Base-by-base conservation (phyloP, 2,113 vertebrate genomes). In the Herpetotheres cachinnans region DNA sequence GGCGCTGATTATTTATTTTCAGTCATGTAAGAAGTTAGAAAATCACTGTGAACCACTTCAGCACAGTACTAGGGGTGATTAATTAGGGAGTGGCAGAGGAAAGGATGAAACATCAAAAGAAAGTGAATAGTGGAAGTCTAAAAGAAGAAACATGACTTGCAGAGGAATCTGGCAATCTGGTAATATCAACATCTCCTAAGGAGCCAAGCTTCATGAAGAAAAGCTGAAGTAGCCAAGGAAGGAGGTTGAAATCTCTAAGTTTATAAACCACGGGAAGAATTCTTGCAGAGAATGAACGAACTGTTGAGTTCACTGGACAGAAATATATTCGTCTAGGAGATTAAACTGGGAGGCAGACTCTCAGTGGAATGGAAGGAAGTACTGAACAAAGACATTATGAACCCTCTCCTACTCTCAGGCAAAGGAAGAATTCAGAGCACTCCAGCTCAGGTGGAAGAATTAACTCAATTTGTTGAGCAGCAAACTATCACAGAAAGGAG, bases 41-140 rank as follows among this genome's bases (percentile, higher is more conserved):
- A 56, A 86, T n/a, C 24, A 21, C 25, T 54, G 59, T 44, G 69
- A 89, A 71, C 10, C 42, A 82, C 52, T 91, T 84, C 52, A 78
- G 61, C 65, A 59, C 27, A 62, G 32, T 54, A 54, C 42, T 47
- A 46, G 32, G 10, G 32, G 20, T 86, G 80, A 93, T 94, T 89
- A 93, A 93, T 20, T 56, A 67, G 61, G 73, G 86, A 91, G 73
- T 56, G 73, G 81, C 81, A 91, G 47, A 89, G 77, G 52, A 96
- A 94, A 89, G 26, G 52, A 81, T 93, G 73, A 94, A 94, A 91
- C 72, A 94, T 74, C 42, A 74, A 47, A 95, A 77, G 46, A 80
- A 95, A 82, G 42, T 46, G 56, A 94, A 79, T 4, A 59, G 52
- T 63, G 4, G 27, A 89, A 91, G 24, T 7, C 11, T 63, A 44